A percentile compares a stretch with the other conserved stretches of the same genome.
Evolutionary conservation across 2,888 invertebrate genomes (phyloP).

Genomic region (Lamellibrachia columna): DNA sequence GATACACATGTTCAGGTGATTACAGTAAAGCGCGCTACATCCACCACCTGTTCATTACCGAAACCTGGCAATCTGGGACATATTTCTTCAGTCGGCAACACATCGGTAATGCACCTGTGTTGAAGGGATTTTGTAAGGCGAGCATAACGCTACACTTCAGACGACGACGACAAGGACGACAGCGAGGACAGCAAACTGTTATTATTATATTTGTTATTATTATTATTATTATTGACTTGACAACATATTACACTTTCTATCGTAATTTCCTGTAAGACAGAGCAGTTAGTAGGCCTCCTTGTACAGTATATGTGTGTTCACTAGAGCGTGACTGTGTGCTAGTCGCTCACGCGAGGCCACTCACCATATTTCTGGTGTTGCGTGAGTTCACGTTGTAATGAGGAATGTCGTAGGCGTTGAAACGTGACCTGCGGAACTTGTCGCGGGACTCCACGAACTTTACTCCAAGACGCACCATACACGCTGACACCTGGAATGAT

Average conservation of each 20-base stretch:
- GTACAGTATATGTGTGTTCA: background rate
- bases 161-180: too few relatives aligned
- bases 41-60: too few relatives aligned
- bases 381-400: background rate
- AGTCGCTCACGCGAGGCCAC: background rate
- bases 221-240: background rate
- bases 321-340: background rate
- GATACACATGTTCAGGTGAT: too few relatives aligned
- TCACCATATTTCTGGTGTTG: background rate
- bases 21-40: too few relatives aligned
- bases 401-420: slow-evolving; percentile 57
- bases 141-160: too few relatives aligned
- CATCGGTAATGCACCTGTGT: too few relatives aligned
- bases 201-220: too few relatives aligned
- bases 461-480: slow-evolving; percentile 58
- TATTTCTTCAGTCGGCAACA: too few relatives aligned
- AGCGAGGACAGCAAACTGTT: too few relatives aligned
- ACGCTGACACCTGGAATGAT: slow-evolving; percentile 36
- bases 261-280: background rate
- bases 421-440: slow-evolving; percentile 53
- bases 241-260: background rate
- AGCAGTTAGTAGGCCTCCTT: background rate
- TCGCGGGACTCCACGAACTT: slow-evolving; percentile 55
- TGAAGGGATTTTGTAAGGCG: too few relatives aligned
- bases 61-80: too few relatives aligned